Conservation (phyloP, 2,797 vertebrate species). For the Bothrops alternatus region DNA sequence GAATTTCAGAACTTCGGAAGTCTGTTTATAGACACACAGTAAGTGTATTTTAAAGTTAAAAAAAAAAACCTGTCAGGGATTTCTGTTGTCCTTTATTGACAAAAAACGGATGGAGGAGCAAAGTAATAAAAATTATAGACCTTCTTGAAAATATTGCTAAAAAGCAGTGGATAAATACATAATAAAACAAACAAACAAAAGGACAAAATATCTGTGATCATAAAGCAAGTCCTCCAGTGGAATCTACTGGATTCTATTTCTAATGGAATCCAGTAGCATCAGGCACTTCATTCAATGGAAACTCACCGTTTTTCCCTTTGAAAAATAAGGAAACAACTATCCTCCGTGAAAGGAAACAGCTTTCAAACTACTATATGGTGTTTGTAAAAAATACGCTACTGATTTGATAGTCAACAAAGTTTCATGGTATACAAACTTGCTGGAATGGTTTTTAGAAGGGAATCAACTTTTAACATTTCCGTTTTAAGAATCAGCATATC, state of each 20-base stretch:
- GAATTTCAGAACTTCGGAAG: not conserved
- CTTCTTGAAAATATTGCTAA: not conserved
- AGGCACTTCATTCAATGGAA: not conserved
- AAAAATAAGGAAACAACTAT: not conserved
- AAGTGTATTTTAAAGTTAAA: not conserved
- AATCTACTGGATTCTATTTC: not conserved
- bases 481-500: not conserved
- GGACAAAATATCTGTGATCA: not conserved
- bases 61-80: too few relatives aligned
- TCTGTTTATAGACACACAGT: not conserved
- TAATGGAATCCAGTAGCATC: not conserved
- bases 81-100: not conserved
- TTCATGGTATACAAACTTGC: not conserved
- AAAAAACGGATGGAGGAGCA: not conserved
- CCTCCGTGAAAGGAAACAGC: not conserved
- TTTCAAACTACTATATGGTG: not conserved
- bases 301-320: not conserved
- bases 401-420: not conserved
- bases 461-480: not conserved
- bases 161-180: not conserved
- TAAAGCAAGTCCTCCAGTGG: not conserved
- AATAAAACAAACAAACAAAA: not conserved
- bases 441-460: not conserved
- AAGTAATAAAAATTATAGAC: not conserved
- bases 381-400: not conserved